These are phyloP conservation scores for Sinopyrophorus schimmeli DNA, from an alignment of 2,888 invertebrate genomes.

Conservation along the genomic window DNA sequence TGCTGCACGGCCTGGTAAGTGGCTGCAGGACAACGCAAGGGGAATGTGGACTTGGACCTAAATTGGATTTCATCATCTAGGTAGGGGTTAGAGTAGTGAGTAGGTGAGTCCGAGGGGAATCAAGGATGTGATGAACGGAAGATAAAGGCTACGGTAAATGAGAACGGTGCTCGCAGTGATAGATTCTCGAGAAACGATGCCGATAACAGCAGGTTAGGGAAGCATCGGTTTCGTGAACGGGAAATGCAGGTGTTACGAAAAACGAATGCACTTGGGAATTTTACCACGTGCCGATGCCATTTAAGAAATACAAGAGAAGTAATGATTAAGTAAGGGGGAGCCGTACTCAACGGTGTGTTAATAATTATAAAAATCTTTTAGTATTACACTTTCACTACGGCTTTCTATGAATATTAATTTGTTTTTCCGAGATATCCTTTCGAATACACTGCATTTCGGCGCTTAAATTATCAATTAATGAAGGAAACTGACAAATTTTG, in stretches of 20 bases:
- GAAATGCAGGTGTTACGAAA: conserved; percentile 45
- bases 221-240: conserved; percentile 38
- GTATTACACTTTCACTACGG: too few relatives aligned
- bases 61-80: conserved; percentile 53
- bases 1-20: conserved; percentile 49
- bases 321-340: conserved; percentile 17
- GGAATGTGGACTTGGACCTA: conserved; percentile 45
- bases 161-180: conserved; percentile 47
- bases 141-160: conserved; percentile 50
- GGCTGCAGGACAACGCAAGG: conserved; percentile 40
- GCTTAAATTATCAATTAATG: too few relatives aligned
- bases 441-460: too few relatives aligned
- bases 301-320: conserved; percentile 10
- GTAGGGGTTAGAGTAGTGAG: conserved; percentile 36
- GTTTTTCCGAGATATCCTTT: too few relatives aligned
- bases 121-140: conserved; percentile 45
- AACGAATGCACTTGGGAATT: conserved; percentile 47
- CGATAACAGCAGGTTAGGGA: conserved; percentile 38
- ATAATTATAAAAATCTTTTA: too few relatives aligned
- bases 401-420: too few relatives aligned
- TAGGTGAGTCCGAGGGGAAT: conserved; percentile 46
- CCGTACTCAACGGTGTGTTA: too few relatives aligned
- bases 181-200: conserved; percentile 41
- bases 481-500: too few relatives aligned
- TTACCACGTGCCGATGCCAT: conserved; percentile 45